Evolutionary conservation across 2,113 vertebrate genomes (phyloP).

Genomic region (Sardina pilchardus): DNA sequence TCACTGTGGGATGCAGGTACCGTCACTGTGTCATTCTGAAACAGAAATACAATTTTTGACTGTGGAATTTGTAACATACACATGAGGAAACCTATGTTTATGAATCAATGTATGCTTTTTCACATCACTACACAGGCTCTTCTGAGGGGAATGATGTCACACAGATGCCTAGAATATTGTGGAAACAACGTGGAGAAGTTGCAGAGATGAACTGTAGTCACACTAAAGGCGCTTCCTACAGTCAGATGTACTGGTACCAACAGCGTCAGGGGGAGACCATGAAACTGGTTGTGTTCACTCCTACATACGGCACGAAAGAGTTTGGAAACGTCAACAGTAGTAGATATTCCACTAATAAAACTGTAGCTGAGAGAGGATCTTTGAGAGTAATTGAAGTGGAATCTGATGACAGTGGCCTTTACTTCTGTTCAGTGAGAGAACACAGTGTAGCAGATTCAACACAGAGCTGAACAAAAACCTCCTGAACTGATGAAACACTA

Average conservation of each 20-base stretch:
- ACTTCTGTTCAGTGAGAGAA: conserved; percentile 48
- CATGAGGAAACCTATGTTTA: too few species aligned
- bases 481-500: neutral
- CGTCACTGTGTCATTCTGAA: neutral
- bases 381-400: conserved; percentile 47
- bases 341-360: conserved; percentile 33
- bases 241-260: conserved; percentile 64
- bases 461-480: conserved; percentile 42
- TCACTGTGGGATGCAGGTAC: conserved; percentile 27
- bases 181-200: conserved; percentile 18
- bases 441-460: conserved; percentile 45
- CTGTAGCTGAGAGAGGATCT: conserved; percentile 36
- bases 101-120: neutral
- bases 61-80: too few species aligned
- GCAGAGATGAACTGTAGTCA: conserved; percentile 41
- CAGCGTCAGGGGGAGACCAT: conserved; percentile 54
- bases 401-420: conserved; percentile 35
- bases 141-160: conserved; percentile 35
- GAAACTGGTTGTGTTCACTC: conserved; percentile 47
- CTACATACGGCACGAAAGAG: neutral
- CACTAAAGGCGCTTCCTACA: accelerated
- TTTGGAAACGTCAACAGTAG: conserved; percentile 25
- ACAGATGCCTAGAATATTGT: conserved; percentile 35
- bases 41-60: too few species aligned
- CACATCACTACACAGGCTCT: too few species aligned